Conservation (phyloP, 2,888 invertebrate species). For the Volucella bombylans region DNA sequence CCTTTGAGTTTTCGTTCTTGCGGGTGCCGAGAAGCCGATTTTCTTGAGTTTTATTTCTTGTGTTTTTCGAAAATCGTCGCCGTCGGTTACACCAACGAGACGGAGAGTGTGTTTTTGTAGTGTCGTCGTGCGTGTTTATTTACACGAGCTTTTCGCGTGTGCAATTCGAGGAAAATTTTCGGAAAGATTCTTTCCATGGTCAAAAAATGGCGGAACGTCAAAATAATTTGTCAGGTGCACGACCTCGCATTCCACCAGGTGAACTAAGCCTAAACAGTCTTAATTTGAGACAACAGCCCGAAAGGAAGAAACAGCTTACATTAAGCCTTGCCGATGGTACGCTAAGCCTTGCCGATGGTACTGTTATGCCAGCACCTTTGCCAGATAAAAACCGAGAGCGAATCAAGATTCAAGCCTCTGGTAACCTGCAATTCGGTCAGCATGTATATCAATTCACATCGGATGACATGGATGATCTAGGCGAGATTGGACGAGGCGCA, state of each 20-base stretch:
- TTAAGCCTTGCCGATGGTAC: slow-evolving; percentile 84
- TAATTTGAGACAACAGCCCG: slow-evolving; percentile 80
- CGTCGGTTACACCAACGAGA: slow-evolving; percentile 57
- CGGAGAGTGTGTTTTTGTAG: slow-evolving; percentile 56
- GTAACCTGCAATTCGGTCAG: slow-evolving; percentile 92
- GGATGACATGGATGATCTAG: slow-evolving; percentile 94
- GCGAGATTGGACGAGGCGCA: slow-evolving; percentile 96
- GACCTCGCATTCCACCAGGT: slow-evolving; percentile 80
- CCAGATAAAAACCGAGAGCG: slow-evolving; percentile 79
- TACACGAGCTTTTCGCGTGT: slow-evolving; percentile 64
- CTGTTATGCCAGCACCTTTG: slow-evolving; percentile 75
- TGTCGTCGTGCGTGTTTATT: slow-evolving; percentile 57
- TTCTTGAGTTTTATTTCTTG: slow-evolving; percentile 38
- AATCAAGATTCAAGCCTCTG: slow-evolving; percentile 90
- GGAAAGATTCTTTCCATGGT: slow-evolving; percentile 35
- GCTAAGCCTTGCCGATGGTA: slow-evolving; percentile 83
- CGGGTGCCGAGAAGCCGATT: slow-evolving; percentile 38
- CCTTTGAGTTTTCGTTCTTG: slow-evolving; percentile 36
- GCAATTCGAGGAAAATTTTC: slow-evolving; percentile 42
- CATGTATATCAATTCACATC: slow-evolving; percentile 93
- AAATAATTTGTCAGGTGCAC: slow-evolving; percentile 79
- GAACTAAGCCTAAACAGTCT: slow-evolving; percentile 80
- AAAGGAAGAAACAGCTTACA: slow-evolving; percentile 85
- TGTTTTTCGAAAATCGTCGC: slow-evolving; percentile 64
- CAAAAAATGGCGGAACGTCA: slow-evolving; percentile 81